Evolutionary conservation across 2,797 vertebrate species (phyloP), one percentile per base, ranked within the genome.

Genomic region (Cyclura pinguis): DNA sequence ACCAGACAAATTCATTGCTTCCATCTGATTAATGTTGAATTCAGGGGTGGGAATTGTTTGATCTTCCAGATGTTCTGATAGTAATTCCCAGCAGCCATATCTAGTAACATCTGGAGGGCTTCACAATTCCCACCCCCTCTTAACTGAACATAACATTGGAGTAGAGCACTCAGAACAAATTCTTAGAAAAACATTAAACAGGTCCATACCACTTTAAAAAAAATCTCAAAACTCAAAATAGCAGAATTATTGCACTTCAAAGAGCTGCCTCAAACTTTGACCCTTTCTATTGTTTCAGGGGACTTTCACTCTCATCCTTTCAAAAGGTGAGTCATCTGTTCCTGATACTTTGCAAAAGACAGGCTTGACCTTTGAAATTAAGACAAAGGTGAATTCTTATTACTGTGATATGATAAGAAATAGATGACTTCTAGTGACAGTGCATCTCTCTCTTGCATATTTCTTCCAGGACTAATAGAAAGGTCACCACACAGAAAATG

Each of bases 391-490:
- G 7, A 80, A 10, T 85, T 83, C 83, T 59, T 85, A 78, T 42
- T 85, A 52, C 2, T 84, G 62, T 62, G 6, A 77, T 82, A 85
- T 90, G 80, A 9, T 18, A 77, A 9, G 77, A 72, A 72, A 35
- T 72, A 80, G 18, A 85, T 69, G 42, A 57, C 38, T 55, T 38
- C 16, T 13, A 86, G 38, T 80, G 64, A 80, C 52, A 86, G 27
- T 52, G 18, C 14, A 24, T 86, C 1, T 78, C 84, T 59, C 24
- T 73, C 29, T 47, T 73, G 35, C 42, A 91, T 88, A 59, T 91
- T 92, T 92, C 42, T 84, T 5, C n/a, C 38, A 85, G 67, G 91
- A 81, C 10, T 2, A 64, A 22, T 89, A 80, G 74, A 87, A 90
- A 91, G 83, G 50, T 88, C 6, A 59, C 24, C 38, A 6, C 2